Evolutionary conservation across 2,113 vertebrate genomes (phyloP).

Genomic region (Colaptes auratus): DNA sequence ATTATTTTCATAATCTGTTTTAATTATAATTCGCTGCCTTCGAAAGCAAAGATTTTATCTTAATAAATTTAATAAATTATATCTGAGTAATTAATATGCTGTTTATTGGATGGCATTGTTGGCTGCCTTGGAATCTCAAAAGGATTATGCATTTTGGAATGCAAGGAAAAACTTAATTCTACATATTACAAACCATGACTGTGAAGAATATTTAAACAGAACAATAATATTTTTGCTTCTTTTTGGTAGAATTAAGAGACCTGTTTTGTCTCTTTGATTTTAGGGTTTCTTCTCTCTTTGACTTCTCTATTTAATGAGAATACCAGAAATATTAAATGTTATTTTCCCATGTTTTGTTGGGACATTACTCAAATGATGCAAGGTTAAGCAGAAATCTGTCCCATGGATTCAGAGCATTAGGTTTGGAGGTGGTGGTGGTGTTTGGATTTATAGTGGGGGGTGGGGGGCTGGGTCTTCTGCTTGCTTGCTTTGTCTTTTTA

Average conservation of each 20-base stretch:
- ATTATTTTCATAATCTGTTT: constrained; percentile 74
- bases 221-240: not conserved
- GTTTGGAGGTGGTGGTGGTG: accelerated
- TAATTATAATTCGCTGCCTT: constrained; percentile 67
- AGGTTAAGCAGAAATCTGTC: not conserved
- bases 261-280: not conserved
- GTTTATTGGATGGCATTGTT: constrained; percentile 36
- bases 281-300: not conserved
- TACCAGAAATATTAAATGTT: not conserved
- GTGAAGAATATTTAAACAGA: not conserved
- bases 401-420: not conserved
- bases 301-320: not conserved
- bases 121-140: constrained; percentile 26
- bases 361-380: not conserved
- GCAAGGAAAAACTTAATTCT: not conserved
- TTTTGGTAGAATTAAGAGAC: not conserved
- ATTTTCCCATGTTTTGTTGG: not conserved
- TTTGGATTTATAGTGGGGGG: not conserved
- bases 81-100: constrained; percentile 56
- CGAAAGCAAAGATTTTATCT: constrained; percentile 67
- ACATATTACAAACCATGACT: not conserved
- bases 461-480: not conserved
- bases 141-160: not conserved
- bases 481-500: not conserved
- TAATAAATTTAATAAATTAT: constrained; percentile 67